Percentiles rank a stretch among this genome's conserved stretches.
These are phyloP conservation scores for Mirza zaza DNA, from an alignment of 2,113 vertebrate species.

Conservation along the genomic window DNA sequence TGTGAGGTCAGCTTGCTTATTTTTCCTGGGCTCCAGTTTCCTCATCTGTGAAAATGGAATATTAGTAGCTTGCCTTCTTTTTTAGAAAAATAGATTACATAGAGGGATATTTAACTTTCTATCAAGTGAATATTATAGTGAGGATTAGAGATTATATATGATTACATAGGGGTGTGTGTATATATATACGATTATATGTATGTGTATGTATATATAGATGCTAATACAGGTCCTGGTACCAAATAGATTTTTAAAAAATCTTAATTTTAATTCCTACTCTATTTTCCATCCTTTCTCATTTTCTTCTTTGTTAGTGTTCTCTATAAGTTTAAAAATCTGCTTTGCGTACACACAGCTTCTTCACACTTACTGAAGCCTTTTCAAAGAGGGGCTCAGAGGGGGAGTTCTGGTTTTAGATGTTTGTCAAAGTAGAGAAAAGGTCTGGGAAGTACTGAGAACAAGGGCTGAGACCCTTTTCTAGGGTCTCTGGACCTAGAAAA, in stretches of 20 bases:
- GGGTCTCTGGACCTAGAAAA: neutral
- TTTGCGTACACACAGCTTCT: neutral
- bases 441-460: neutral
- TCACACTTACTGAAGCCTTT: neutral
- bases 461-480: neutral
- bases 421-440: neutral
- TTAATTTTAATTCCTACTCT: neutral
- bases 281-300: neutral
- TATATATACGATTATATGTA: neutral
- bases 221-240: neutral
- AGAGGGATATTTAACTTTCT: too few species aligned
- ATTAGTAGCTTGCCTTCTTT: neutral
- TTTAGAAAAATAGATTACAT: too few species aligned
- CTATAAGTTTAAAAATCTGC: neutral
- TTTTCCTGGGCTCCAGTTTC: slow-evolving; percentile 8
- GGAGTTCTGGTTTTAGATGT: neutral
- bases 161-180: neutral
- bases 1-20: neutral
- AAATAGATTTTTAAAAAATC: neutral
- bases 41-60: neutral
- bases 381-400: neutral
- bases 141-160: neutral
- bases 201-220: neutral
- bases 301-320: slow-evolving; percentile 15
- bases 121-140: neutral